Conservation (phyloP, 2,888 invertebrate species). For the Allophyes oxyacanthae region DNA sequence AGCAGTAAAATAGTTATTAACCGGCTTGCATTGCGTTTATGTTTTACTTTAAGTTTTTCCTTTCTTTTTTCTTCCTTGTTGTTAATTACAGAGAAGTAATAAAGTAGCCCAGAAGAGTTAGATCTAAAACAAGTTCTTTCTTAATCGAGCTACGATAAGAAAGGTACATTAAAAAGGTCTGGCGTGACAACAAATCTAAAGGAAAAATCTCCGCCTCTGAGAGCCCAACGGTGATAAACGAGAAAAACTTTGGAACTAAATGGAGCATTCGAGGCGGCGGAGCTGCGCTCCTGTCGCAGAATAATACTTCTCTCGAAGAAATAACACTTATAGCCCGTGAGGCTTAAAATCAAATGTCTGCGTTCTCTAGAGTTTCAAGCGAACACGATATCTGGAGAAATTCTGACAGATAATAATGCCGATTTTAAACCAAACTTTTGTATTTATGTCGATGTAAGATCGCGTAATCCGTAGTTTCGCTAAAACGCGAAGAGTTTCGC, state of each 20-base stretch:
- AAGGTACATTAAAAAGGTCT: slow-evolving; percentile 89
- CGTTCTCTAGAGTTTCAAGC: slow-evolving; percentile 80
- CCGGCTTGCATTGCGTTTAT: not conserved
- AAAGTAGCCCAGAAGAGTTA: slow-evolving; percentile 47
- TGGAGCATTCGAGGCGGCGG: slow-evolving; percentile 89
- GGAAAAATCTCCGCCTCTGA: slow-evolving; percentile 89
- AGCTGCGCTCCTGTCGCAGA: slow-evolving; percentile 86
- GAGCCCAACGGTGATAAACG: slow-evolving; percentile 89
- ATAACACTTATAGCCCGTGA: slow-evolving; percentile 89
- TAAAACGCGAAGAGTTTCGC: no score
- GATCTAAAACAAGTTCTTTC: slow-evolving; percentile 77
- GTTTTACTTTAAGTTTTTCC: not conserved
- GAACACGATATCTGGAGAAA: slow-evolving; percentile 77
- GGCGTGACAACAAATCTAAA: slow-evolving; percentile 90
- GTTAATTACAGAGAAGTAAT: slow-evolving; percentile 51
- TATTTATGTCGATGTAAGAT: no score
- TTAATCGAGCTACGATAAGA: slow-evolving; percentile 87
- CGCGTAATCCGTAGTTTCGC: no score
- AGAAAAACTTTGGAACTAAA: slow-evolving; percentile 90
- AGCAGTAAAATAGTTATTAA: not conserved
- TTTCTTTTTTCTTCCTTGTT: slow-evolving; percentile 26
- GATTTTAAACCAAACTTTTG: slow-evolving; percentile 64
- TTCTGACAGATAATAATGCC: slow-evolving; percentile 74
- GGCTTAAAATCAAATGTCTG: slow-evolving; percentile 89
- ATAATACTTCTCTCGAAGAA: slow-evolving; percentile 88